A percentile compares a stretch with the other conserved stretches of the same genome.
Conservation (phyloP, 2,888 invertebrate genomes). For the Polietes domitor region DNA sequence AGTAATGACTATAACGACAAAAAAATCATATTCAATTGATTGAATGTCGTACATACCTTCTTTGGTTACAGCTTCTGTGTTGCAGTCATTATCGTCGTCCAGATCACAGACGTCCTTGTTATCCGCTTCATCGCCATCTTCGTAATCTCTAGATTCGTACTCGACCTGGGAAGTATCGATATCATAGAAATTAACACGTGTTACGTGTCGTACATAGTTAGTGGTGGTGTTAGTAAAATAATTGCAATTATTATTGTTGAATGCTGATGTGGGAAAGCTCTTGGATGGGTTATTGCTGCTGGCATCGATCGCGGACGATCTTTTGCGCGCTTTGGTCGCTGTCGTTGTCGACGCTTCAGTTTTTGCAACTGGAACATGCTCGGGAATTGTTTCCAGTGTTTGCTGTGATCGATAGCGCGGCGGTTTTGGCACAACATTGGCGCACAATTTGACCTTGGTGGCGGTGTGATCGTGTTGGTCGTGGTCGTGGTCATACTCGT, state of each 20-base stretch:
- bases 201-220: conserved; percentile 81
- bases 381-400: conserved; percentile 60
- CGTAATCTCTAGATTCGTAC: conserved; percentile 83
- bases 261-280: conserved; percentile 29
- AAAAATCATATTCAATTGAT: no score
- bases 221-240: conserved; percentile 72
- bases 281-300: conserved; percentile 27
- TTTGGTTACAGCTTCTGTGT: conserved; percentile 92
- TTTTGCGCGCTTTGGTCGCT: not conserved
- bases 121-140: conserved; percentile 85
- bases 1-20: no score
- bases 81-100: conserved; percentile 88
- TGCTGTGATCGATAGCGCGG: conserved; percentile 72
- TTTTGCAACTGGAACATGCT: conserved; percentile 42
- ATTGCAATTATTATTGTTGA: conserved; percentile 67
- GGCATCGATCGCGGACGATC: conserved; percentile 10
- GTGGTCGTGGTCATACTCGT: not conserved
- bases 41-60: conserved; percentile 85
- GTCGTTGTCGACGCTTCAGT: not conserved
- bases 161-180: conserved; percentile 82
- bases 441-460: conserved; percentile 44
- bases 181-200: conserved; percentile 81
- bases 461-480: not conserved
- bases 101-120: conserved; percentile 71
- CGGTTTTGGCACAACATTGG: conserved; percentile 78